phyloP scores from a whole-genome alignment of 1,140 invertebrate genomes.

The Hycleus cichorii region DNA sequence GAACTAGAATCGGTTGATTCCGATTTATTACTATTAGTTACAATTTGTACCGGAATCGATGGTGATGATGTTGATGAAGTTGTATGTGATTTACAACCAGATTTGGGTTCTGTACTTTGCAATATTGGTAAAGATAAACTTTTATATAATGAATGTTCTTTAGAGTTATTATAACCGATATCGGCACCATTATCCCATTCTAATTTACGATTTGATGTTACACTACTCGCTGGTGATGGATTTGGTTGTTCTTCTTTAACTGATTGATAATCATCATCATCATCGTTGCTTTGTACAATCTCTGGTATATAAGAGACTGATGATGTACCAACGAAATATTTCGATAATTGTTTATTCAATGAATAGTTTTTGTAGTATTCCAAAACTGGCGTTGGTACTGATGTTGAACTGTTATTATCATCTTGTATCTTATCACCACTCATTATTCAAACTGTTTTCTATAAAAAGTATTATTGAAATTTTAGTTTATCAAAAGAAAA shows the following conservation, averaged over 20 bases:
- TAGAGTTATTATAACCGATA: conserved; percentile 58
- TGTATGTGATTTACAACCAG: too few species aligned
- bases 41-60: neutral
- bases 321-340: conserved; percentile 33
- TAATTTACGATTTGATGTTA: conserved; percentile 54
- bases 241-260: conserved; percentile 3
- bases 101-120: neutral
- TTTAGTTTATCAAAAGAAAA: too few species aligned
- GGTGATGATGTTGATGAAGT: conserved; percentile 1
- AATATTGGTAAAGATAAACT: conserved; percentile 33
- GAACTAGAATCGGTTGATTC: neutral
- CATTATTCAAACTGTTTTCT: too few species aligned
- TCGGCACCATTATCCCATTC: conserved; percentile 74
- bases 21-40: neutral
- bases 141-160: conserved; percentile 21
- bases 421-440: too few species aligned
- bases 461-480: too few species aligned
- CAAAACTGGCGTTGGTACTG: conserved; percentile 25
- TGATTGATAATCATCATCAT: conserved; percentile 1
- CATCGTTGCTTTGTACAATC: conserved; percentile 11
- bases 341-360: conserved; percentile 30
- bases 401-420: too few species aligned
- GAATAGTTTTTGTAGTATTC: conserved; percentile 38
- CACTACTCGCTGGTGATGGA: conserved; percentile 53
- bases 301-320: conserved; percentile 23